Base-by-base conservation (phyloP, 1,140 invertebrate species). In the Lepidostoma basale region DNA sequence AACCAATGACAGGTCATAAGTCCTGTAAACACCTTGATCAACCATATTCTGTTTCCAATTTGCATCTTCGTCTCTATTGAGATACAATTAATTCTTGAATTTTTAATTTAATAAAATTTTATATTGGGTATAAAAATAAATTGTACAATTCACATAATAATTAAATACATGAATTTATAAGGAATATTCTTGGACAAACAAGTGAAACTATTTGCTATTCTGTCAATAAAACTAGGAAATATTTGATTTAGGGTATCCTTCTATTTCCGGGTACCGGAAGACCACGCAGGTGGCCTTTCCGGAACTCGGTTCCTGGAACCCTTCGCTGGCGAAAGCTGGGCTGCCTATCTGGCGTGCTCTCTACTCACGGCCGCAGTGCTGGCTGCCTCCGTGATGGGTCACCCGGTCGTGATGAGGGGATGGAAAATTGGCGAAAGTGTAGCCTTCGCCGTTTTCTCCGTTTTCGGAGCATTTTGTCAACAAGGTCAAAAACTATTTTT, bases 381-480 rank as follows among this genome's bases (percentile, higher is more conserved):
- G 28, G 62, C 65, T 8, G 20, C 22, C 9, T 42, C 64, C 10
- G 47, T 45, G 47, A 1, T 45, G 4, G 5, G 28, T 39, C 69
- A 67, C 33, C 16, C 28, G 6, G 5, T 65, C n/a, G 16, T 45
- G 10, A 64, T 40, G 54, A 18, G 6, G 20, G 9, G 33, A 59
- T 6, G 22, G 14, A 0, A 18, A 45, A 3, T 16, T 22, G 12
- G n/a, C 12, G 23, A 45, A 16, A 14, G 1, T 9, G 9, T 63
- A n/a, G 8, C n/a, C 12, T 63, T 22, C 33, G 49, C 62, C 6
- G 1, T 52, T 5, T 67, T 70, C n/a, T 45, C 42, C 16, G 64
- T 67, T 10, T 62, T 70, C 30, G 69, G 63, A 23, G 69, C 69
- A 16, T 44, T 67, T 20, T 70, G 69, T 63, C 69, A 70, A 62